Evolutionary conservation across 2,113 vertebrate species (phyloP), one percentile per base, ranked within the genome.

Genomic region (Pholis gunnellus): DNA sequence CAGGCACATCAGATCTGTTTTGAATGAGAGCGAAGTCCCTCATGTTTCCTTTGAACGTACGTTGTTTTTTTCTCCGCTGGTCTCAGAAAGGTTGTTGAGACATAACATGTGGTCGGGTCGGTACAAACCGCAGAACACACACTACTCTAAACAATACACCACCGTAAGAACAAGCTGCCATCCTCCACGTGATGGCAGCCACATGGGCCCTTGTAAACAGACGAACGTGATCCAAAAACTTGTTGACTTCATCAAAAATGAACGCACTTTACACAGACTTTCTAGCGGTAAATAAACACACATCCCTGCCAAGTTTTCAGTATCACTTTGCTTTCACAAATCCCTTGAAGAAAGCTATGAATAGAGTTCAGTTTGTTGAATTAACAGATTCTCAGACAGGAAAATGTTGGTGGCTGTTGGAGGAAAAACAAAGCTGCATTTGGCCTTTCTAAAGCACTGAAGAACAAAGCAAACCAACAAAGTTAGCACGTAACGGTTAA

Each of bases 21-120:
- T 63, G 15, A 84, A 68, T 1, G 20, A 79, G 36, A 83, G 25
- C 34, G 56, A 71, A 72, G 48, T 75, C 34, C 34, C 1, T n/a
- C 27, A 4, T 56, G 73, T 70, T 78, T 52, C 50, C 61, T 81
- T 86, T 87, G 69, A 85, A 80, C 6, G 2, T 42, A 73, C 42
- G 50, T 40, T 50, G 64, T 84, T 68, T 29, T 31, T 0, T 14
- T 1, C 27, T 69, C 42, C 13, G 4, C 48, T 77, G 75, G 75
- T 84, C 68, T 80, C 70, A 72, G 73, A 83, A 82, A 83, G 81
- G 72, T 91, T 83, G 66, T 59, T 77, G 86, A 92, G 84, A 89
- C 91, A 88, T 81, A 89, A 92, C 86, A 89, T 89, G 89, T 44
- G 87, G 86, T 88, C 36, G 20, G 31, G 83, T 86, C 69, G 82